Evolutionary conservation across 2,888 invertebrate genomes (phyloP).

Genomic region (Poecilus cupreus): DNA sequence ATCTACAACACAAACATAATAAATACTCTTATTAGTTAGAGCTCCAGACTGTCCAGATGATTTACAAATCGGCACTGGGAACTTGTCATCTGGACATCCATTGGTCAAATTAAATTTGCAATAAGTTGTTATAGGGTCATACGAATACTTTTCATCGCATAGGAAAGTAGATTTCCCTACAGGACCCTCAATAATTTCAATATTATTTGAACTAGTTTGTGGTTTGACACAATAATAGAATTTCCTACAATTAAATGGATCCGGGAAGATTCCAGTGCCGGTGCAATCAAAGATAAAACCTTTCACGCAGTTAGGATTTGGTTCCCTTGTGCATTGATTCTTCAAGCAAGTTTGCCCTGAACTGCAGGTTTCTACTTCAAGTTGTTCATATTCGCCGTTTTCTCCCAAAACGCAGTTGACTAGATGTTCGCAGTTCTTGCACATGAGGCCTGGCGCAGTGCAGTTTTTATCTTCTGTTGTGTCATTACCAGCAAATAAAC

Average conservation of each 20-base stretch:
- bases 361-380: not conserved
- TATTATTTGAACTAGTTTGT: not conserved
- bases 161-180: not conserved
- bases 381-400: not conserved
- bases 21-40: conserved; percentile 56
- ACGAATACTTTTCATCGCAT: not conserved
- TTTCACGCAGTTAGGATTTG: conserved; percentile 10
- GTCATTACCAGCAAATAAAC: not conserved
- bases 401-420: conserved; percentile 22
- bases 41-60: conserved; percentile 47
- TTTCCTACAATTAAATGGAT: conserved; percentile 33
- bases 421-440: not conserved
- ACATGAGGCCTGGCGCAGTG: not conserved
- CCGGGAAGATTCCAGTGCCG: conserved; percentile 23
- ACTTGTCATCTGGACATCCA: conserved; percentile 34
- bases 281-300: conserved; percentile 32
- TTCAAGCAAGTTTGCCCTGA: not conserved
- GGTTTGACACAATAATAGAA: not conserved
- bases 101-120: conserved; percentile 4
- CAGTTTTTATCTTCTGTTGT: not conserved
- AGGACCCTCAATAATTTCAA: not conserved
- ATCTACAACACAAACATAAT: conserved; percentile 58
- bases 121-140: conserved; percentile 18
- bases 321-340: not conserved
- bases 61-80: conserved; percentile 55